Conservation (phyloP, 2,888 invertebrate genomes). For the Laspeyria flexula region DNA sequence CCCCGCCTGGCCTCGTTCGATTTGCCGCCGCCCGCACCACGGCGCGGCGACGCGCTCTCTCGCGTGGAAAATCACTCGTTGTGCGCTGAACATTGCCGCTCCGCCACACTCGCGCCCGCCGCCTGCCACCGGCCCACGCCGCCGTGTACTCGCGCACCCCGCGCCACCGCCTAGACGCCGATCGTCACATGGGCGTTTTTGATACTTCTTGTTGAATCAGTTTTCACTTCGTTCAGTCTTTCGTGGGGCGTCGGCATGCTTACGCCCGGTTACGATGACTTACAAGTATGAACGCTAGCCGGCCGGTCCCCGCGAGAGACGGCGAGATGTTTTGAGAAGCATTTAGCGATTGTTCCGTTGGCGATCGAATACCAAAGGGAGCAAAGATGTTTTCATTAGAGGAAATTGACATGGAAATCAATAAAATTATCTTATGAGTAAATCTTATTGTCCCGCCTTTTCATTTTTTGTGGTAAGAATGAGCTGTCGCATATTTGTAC, state of each 20-base stretch:
- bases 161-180: conserved; percentile 55
- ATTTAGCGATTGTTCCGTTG: conserved; percentile 72
- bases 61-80: conserved; percentile 69
- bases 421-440: conserved; percentile 73
- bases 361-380: conserved; percentile 73
- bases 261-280: conserved; percentile 22
- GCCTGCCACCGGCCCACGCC: conserved; percentile 29
- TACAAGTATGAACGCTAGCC: conserved; percentile 24
- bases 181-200: conserved; percentile 61
- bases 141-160: conserved; percentile 59
- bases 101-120: conserved; percentile 30
- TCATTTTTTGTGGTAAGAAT: conserved; percentile 77
- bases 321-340: conserved; percentile 60
- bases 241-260: conserved; percentile 58
- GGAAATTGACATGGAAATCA: conserved; percentile 72
- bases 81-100: conserved; percentile 68
- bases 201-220: conserved; percentile 67
- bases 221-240: conserved; percentile 65
- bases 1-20: conserved; percentile 83
- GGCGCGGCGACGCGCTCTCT: conserved; percentile 71
- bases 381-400: conserved; percentile 62
- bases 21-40: conserved; percentile 75
- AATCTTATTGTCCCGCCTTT: conserved; percentile 79
- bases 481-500: conserved; percentile 80
- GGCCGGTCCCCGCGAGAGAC: conserved; percentile 41